Evolutionary conservation across 2,797 vertebrate species (phyloP).

Genomic region (Gouania willdenowi): DNA sequence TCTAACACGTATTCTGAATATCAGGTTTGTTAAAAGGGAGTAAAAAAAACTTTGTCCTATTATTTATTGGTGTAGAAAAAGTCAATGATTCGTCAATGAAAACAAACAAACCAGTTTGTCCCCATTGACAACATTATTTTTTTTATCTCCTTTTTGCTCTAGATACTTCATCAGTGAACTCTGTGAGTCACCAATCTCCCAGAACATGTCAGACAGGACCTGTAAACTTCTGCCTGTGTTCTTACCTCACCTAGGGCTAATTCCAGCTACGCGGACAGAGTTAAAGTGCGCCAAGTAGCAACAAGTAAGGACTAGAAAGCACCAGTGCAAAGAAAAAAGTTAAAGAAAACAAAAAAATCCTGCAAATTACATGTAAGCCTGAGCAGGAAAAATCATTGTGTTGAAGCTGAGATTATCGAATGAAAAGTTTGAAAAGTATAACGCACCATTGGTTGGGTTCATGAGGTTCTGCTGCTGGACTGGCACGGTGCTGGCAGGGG

Average conservation of each 20-base stretch:
- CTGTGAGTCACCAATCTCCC: slow-evolving; percentile 42
- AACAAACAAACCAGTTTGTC: background rate
- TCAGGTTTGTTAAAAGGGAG: no score
- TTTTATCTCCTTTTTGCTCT: no score
- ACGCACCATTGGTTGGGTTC: slow-evolving; percentile 86
- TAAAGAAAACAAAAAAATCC: background rate
- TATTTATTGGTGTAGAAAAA: background rate
- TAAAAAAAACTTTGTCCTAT: no score
- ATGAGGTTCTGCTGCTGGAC: slow-evolving; percentile 89
- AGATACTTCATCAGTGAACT: slow-evolving; percentile 24
- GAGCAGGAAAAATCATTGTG: no score
- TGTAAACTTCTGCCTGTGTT: slow-evolving; percentile 59
- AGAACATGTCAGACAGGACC: slow-evolving; percentile 66
- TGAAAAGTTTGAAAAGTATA: no score
- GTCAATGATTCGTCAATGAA: background rate
- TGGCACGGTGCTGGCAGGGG: slow-evolving; percentile 81
- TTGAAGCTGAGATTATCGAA: no score
- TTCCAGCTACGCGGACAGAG: slow-evolving; percentile 45
- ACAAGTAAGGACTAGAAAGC: slow-evolving; percentile 53
- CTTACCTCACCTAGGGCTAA: slow-evolving; percentile 61
- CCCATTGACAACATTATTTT: background rate
- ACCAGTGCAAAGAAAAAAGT: background rate
- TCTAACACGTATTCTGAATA: no score
- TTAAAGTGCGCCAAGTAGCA: slow-evolving; percentile 17
- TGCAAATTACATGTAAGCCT: no score